A percentile compares a stretch with the other conserved stretches of the same genome.
These are phyloP conservation scores for Seriola dumerili DNA, from an alignment of 2,113 vertebrate genomes.

Conservation along the genomic window DNA sequence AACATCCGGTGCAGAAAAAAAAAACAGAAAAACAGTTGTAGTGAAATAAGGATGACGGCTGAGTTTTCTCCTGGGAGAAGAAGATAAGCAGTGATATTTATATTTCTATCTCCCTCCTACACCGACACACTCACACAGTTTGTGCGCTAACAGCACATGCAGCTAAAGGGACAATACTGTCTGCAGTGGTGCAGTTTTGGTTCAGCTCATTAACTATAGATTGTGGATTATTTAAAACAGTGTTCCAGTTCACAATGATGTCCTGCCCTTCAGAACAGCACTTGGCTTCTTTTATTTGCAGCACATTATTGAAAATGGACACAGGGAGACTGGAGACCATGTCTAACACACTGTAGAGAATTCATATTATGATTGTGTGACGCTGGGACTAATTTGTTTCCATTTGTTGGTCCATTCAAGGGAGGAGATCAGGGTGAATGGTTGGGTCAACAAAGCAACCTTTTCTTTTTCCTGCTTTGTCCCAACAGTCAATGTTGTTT, in stretches of 20 bases:
- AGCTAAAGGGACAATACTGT: background rate
- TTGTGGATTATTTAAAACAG: background rate
- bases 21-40: background rate
- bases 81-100: constrained; percentile 8
- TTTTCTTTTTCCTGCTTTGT: no score
- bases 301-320: no score
- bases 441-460: no score
- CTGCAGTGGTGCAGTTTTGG: background rate
- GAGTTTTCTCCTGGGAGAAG: constrained; percentile 18
- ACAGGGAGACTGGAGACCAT: background rate
- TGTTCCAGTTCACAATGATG: background rate
- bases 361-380: no score
- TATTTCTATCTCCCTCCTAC: constrained; percentile 6
- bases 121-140: background rate
- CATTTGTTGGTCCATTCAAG: background rate
- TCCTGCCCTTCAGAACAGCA: background rate
- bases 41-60: constrained; percentile 13
- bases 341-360: background rate
- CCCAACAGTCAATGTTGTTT: no score
- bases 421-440: no score
- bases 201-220: background rate
- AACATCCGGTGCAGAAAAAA: constrained; percentile 5
- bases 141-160: background rate
- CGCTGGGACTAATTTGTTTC: background rate
- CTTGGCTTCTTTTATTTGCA: background rate